phyloP scores from a whole-genome alignment of 1,140 invertebrate species.

The Pseudomyrmex cubaensis region DNA sequence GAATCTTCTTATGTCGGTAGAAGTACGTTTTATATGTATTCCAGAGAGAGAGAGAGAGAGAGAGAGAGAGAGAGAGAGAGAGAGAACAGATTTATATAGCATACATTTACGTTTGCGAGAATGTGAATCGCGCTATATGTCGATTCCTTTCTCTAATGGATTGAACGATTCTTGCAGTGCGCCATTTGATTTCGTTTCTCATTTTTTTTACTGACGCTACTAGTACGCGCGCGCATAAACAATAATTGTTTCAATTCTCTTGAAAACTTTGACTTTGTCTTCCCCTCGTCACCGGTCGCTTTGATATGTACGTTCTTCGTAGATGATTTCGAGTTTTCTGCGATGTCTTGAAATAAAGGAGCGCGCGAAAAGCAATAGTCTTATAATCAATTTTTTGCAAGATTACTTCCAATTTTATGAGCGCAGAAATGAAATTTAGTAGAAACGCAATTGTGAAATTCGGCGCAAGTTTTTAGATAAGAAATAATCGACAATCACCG shows the following conservation, averaged over 20 bases:
- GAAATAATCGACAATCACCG: conserved; percentile 49
- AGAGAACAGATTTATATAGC: conserved; percentile 75
- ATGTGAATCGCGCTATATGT: conserved; percentile 63
- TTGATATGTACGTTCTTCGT: neutral
- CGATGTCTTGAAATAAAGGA: neutral
- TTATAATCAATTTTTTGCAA: too few species aligned
- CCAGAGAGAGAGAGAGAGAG: neutral
- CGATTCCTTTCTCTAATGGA: conserved; percentile 72
- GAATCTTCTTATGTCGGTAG: conserved; percentile 46
- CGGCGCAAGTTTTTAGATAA: conserved; percentile 14
- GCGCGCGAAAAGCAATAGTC: too few species aligned
- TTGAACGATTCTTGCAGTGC: conserved; percentile 63
- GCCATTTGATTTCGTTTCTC: conserved; percentile 61
- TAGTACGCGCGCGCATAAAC: conserved; percentile 26
- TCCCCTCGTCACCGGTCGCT: neutral
- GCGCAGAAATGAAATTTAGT: too few species aligned
- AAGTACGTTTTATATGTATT: conserved; percentile 31
- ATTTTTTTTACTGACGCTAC: conserved; percentile 48
- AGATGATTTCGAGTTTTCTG: neutral
- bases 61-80: conserved; percentile 51
- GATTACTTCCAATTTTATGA: too few species aligned
- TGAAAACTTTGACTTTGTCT: conserved; percentile 62
- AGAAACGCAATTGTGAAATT: neutral
- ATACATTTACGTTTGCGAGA: conserved; percentile 78
- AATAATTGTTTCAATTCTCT: conserved; percentile 64